Evolutionary conservation across 92 coral and sea anemone species (phyloP).

Genomic region (Palythoa heliodiscus): DNA sequence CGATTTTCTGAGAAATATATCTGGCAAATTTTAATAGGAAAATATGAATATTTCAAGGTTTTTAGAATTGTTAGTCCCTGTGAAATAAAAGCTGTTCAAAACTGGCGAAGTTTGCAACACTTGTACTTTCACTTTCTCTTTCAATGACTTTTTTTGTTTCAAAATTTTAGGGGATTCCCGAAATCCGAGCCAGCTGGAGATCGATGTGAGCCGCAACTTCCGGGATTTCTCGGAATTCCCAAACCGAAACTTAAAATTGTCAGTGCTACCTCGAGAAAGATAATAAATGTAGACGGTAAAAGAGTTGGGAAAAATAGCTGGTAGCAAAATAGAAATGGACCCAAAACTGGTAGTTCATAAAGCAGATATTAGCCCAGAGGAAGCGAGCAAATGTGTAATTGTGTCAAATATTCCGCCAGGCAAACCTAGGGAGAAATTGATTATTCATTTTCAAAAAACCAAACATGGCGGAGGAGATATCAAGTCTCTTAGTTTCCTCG

Average conservation of each 20-base stretch:
- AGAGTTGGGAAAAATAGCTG: neutral
- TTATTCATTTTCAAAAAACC: slow-evolving; percentile 53
- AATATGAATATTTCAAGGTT: neutral
- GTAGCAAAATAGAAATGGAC: neutral
- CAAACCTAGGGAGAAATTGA: slow-evolving; percentile 10
- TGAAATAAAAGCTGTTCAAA: neutral
- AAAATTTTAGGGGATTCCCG: neutral
- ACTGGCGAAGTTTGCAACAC: neutral
- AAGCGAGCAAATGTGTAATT: slow-evolving; percentile 44
- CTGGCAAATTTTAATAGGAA: neutral
- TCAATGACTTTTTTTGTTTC: neutral
- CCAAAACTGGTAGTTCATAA: neutral
- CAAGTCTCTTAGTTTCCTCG: neutral
- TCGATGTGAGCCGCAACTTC: neutral
- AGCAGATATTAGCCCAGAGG: neutral
- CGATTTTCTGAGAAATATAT: neutral
- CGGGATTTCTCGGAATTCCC: neutral
- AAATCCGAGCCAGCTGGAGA: neutral
- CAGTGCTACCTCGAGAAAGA: neutral
- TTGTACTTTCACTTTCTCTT: neutral
- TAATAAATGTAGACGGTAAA: neutral
- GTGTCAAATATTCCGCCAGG: slow-evolving; percentile 54
- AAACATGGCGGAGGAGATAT: slow-evolving; percentile 72
- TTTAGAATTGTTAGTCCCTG: neutral
- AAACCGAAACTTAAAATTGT: neutral